Evolutionary conservation across 1,140 invertebrate species (phyloP).

Genomic region (Dendroctonus valens): DNA sequence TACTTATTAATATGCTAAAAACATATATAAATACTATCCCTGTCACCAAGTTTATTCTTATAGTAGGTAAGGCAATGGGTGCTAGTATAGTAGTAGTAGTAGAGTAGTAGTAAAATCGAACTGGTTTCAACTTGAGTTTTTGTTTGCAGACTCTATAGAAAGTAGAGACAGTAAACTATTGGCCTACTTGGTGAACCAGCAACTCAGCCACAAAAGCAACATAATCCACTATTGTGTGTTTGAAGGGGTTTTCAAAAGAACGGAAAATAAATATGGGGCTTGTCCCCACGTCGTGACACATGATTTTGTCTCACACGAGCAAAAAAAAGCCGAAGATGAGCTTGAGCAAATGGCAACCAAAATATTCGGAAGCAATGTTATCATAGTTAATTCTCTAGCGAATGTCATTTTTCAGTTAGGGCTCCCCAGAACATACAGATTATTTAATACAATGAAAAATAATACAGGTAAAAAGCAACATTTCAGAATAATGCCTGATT

Average conservation of each 20-base stretch:
- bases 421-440: slow-evolving; percentile 35
- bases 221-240: slow-evolving; percentile 44
- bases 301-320: slow-evolving; percentile 38
- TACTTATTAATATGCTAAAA: slow-evolving; percentile 38
- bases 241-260: slow-evolving; percentile 38
- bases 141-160: slow-evolving; percentile 43
- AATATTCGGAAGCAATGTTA: slow-evolving; percentile 32
- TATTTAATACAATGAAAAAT: slow-evolving; percentile 38
- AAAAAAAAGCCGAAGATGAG: slow-evolving; percentile 19
- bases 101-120: background rate
- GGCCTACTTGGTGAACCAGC: slow-evolving; percentile 37
- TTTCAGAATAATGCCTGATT: slow-evolving; percentile 19
- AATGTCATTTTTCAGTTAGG: slow-evolving; percentile 43
- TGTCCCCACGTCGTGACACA: slow-evolving; percentile 33
- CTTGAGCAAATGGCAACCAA: slow-evolving; percentile 16
- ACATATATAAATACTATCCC: slow-evolving; percentile 41
- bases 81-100: background rate
- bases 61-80: slow-evolving; percentile 39
- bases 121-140: slow-evolving; percentile 4
- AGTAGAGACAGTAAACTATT: slow-evolving; percentile 38
- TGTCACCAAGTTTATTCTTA: slow-evolving; percentile 43
- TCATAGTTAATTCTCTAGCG: slow-evolving; percentile 46
- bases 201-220: slow-evolving; percentile 28
- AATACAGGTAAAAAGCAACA: slow-evolving; percentile 33
- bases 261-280: slow-evolving; percentile 16